phyloP scores from a whole-genome alignment of 2,888 invertebrate genomes.

The Xestia xanthographa region DNA sequence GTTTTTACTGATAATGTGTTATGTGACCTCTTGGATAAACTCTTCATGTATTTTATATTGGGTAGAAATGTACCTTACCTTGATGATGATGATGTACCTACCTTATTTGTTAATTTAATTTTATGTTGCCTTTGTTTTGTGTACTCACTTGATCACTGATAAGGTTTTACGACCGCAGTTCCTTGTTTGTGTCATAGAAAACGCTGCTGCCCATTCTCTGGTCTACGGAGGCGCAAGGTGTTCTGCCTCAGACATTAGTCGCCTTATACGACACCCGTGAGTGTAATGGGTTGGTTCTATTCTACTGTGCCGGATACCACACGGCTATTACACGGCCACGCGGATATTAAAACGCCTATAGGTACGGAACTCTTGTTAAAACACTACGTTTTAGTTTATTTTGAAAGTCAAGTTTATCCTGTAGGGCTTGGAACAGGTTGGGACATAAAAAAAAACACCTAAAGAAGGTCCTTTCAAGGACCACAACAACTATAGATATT shows the following conservation, averaged over 20 bases:
- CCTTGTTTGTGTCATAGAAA: too few relatives aligned
- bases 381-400: background rate
- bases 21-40: background rate
- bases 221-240: too few relatives aligned
- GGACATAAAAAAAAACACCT: background rate
- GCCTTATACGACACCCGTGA: too few relatives aligned
- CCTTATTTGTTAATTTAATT: background rate
- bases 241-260: too few relatives aligned
- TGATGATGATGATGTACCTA: too few relatives aligned
- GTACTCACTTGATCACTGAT: background rate
- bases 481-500: background rate
- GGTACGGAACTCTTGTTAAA: background rate
- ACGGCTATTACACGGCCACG: too few relatives aligned
- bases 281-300: too few relatives aligned
- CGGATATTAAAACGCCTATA: too few relatives aligned
- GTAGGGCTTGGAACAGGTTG: constrained; percentile 5
- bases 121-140: background rate
- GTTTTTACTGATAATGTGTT: background rate
- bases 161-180: background rate
- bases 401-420: constrained; percentile 9
- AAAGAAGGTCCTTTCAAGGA: background rate
- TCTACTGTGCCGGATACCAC: too few relatives aligned
- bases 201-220: too few relatives aligned
- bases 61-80: background rate
- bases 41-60: background rate